Evolutionary conservation across 2,888 invertebrate genomes (phyloP).

Genomic region (Sphaeridia pumilis): DNA sequence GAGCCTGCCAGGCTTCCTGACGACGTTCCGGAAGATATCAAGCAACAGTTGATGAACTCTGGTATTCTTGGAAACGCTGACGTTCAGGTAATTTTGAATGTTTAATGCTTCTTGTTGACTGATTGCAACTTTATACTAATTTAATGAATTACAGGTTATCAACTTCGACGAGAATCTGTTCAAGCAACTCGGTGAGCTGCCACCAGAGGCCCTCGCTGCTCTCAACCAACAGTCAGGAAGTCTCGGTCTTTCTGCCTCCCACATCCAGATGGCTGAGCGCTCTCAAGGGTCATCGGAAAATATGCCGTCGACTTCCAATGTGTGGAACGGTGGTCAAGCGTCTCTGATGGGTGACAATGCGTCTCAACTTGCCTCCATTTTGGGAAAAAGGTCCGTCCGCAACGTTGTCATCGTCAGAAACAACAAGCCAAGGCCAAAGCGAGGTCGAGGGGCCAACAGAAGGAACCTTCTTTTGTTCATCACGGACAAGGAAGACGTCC

Average conservation of each 20-base stretch:
- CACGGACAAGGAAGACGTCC: slow-evolving; percentile 15
- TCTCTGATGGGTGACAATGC: slow-evolving; percentile 4
- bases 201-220: slow-evolving; percentile 32
- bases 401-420: slow-evolving; percentile 10
- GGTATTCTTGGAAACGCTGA: slow-evolving; percentile 78
- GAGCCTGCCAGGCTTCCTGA: slow-evolving; percentile 50
- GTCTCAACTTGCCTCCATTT: slow-evolving; percentile 1
- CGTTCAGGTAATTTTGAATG: slow-evolving; percentile 54
- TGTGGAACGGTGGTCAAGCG: slow-evolving; percentile 13
- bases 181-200: slow-evolving; percentile 32
- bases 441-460: slow-evolving; percentile 10
- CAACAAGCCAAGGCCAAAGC: slow-evolving; percentile 9
- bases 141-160: slow-evolving; percentile 29
- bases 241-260: slow-evolving; percentile 5
- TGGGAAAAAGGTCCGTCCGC: slow-evolving; percentile 6
- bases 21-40: slow-evolving; percentile 75
- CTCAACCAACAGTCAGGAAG: slow-evolving; percentile 15
- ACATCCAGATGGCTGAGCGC: background rate
- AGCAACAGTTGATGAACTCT: slow-evolving; percentile 67
- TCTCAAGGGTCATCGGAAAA: background rate
- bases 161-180: slow-evolving; percentile 34
- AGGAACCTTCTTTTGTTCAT: slow-evolving; percentile 7
- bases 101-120: too few species aligned
- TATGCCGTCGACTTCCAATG: slow-evolving; percentile 2
- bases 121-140: too few species aligned